Evolutionary conservation across 2,888 invertebrate genomes (phyloP).

Genomic region (Lithodes maja): DNA sequence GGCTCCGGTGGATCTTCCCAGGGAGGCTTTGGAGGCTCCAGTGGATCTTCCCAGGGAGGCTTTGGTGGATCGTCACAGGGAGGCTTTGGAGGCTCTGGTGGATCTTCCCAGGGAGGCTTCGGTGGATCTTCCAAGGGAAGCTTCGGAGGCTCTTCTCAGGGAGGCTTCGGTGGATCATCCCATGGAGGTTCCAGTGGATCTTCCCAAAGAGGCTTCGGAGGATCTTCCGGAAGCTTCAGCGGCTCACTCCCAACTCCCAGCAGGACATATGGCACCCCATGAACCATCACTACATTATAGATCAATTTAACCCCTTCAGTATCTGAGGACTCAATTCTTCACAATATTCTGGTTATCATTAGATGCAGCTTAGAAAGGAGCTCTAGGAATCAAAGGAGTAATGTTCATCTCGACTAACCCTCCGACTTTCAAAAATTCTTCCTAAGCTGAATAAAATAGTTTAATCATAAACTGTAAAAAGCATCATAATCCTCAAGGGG

Average conservation of each 20-base stretch:
- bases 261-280: conserved; percentile 23
- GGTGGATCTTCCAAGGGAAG: neutral
- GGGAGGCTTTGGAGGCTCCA: conserved; percentile 22
- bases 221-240: conserved; percentile 23
- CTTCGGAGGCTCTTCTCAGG: neutral
- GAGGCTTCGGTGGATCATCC: neutral
- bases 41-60: conserved; percentile 5
- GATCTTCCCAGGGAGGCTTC: too few species aligned
- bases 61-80: neutral
- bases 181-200: neutral
- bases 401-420: too few species aligned
- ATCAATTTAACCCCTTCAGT: too few species aligned
- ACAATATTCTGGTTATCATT: too few species aligned
- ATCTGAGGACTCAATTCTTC: too few species aligned
- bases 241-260: neutral
- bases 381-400: too few species aligned
- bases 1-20: conserved; percentile 11
- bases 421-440: too few species aligned
- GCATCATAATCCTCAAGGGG: too few species aligned
- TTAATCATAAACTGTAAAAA: too few species aligned
- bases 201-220: neutral
- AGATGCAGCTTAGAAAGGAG: too few species aligned
- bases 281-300: too few species aligned
- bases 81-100: neutral
- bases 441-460: too few species aligned